These are phyloP conservation scores for Ailuropoda melanoleuca DNA, from an alignment of 2,113 vertebrate genomes.

Conservation along the genomic window DNA sequence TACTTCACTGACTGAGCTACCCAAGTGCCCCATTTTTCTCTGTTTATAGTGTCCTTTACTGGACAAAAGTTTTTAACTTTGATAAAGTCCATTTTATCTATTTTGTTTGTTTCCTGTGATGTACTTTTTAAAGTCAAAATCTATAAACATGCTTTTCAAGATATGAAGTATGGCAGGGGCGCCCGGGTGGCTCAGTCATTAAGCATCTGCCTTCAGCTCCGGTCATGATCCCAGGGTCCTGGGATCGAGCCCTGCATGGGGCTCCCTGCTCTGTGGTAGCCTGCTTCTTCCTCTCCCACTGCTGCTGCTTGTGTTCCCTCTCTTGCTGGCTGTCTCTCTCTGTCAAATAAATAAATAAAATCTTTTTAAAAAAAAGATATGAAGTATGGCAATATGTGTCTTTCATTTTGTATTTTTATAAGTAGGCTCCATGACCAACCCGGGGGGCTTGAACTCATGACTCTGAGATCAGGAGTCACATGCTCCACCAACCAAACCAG, in stretches of 20 bases:
- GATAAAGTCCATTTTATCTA: not conserved
- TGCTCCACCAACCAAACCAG: not conserved
- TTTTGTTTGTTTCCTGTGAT: not conserved
- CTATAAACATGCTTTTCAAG: conserved; percentile 8
- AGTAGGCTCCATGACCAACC: not conserved
- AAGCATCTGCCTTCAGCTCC: too few species aligned
- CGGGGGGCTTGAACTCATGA: not conserved
- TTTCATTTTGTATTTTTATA: not conserved
- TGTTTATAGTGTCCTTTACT: not conserved
- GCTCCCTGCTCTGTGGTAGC: too few species aligned
- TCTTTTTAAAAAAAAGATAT: not conserved
- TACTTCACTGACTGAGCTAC: too few species aligned
- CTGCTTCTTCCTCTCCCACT: too few species aligned
- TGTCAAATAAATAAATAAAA: too few species aligned
- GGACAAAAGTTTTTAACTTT: not conserved
- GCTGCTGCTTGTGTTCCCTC: too few species aligned
- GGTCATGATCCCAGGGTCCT: too few species aligned
- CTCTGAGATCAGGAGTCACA: not conserved
- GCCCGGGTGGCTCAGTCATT: too few species aligned
- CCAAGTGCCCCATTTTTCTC: not conserved
- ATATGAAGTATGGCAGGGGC: not conserved
- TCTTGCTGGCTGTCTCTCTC: too few species aligned
- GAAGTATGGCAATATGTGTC: not conserved
- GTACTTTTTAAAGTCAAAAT: conserved; percentile 37
- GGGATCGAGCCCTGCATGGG: too few species aligned